Percentiles rank a stretch among this genome's conserved stretches.
Evolutionary conservation across 2,888 invertebrate genomes (phyloP).

Genomic region (Pterostichus madidus): DNA sequence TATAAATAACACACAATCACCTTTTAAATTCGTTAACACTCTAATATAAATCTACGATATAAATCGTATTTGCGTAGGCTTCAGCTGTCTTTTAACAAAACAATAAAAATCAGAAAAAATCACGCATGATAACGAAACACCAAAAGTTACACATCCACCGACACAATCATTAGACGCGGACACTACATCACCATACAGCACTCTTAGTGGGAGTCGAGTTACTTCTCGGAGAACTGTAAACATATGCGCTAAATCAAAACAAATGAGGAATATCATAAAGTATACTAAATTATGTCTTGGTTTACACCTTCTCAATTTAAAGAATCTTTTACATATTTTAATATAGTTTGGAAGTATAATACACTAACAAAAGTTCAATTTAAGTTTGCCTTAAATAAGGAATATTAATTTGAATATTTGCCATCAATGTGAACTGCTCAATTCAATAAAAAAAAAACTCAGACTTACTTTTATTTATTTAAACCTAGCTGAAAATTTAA

Average conservation of each 20-base stretch:
- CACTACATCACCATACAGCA: constrained; percentile 11
- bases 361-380: too few species aligned
- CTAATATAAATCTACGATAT: not conserved
- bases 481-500: too few species aligned
- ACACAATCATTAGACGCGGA: constrained; percentile 27
- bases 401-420: too few species aligned
- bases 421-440: too few species aligned
- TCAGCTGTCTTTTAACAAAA: constrained; percentile 30
- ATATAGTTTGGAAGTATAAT: too few species aligned
- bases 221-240: not conserved
- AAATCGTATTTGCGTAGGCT: constrained; percentile 36
- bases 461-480: too few species aligned
- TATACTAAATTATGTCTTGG: too few species aligned
- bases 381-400: too few species aligned
- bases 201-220: constrained; percentile 1
- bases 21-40: constrained; percentile 22
- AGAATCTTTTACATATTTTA: too few species aligned
- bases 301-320: too few species aligned
- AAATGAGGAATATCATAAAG: not conserved
- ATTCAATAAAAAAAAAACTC: too few species aligned
- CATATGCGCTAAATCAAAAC: not conserved
- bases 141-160: constrained; percentile 43
- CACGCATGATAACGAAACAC: constrained; percentile 39
- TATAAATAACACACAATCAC: constrained; percentile 32
- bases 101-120: constrained; percentile 42